A percentile compares a stretch with the other conserved stretches of the same genome.
Evolutionary conservation across 2,113 vertebrate genomes (phyloP).

Genomic region (Tamias sibiricus): DNA sequence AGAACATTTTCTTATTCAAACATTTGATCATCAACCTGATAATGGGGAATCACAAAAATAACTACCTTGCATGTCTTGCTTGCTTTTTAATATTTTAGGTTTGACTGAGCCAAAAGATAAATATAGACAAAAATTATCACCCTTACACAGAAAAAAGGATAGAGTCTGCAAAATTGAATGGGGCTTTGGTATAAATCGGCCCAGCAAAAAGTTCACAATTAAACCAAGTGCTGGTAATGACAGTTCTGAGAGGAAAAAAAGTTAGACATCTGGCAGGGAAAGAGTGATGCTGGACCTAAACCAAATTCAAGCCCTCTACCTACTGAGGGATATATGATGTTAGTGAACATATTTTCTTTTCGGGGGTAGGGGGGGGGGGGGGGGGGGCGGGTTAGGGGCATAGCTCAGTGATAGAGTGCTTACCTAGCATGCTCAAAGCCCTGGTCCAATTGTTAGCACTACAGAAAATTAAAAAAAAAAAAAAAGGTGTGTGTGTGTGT

Average conservation of each 20-base stretch:
- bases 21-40: background rate
- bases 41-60: conserved; percentile 33
- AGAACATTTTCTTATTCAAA: conserved; percentile 28
- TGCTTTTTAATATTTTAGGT: conserved; percentile 32
- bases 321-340: background rate
- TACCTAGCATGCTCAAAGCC: background rate
- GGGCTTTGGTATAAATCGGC: background rate
- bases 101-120: conserved; percentile 41
- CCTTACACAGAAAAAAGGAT: background rate
- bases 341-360: background rate
- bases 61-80: conserved; percentile 14
- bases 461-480: background rate
- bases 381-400: no score
- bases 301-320: background rate
- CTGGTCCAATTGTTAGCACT: background rate
- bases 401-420: background rate
- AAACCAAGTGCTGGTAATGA: conserved; percentile 4
- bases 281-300: background rate
- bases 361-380: no score
- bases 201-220: background rate
- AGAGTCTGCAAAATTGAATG: conserved; percentile 5
- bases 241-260: background rate
- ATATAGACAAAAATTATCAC: conserved; percentile 51
- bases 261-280: background rate
- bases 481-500: no score